Percentiles rank a stretch among this genome's conserved stretches.
These are phyloP conservation scores for Struthidea cinerea DNA, from an alignment of 2,113 vertebrate species.

Conservation along the genomic window DNA sequence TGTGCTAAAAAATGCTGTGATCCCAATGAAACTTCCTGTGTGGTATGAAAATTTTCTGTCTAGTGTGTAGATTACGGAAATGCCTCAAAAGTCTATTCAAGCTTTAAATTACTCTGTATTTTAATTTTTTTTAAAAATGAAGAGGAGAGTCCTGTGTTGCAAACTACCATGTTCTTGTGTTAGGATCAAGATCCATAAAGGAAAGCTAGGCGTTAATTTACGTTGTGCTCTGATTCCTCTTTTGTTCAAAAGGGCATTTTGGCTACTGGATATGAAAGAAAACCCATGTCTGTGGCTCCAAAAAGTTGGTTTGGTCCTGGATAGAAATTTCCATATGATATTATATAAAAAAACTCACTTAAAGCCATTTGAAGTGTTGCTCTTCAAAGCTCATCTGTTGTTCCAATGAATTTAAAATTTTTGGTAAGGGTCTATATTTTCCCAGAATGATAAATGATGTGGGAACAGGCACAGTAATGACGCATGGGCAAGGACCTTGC, in stretches of 20 bases:
- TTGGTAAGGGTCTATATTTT: not conserved
- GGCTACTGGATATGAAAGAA: not conserved
- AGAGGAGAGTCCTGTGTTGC: not conserved
- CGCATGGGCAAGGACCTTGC: no score
- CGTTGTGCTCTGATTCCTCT: not conserved
- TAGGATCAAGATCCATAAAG: not conserved
- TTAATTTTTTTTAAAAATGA: not conserved
- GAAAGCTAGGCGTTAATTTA: not conserved
- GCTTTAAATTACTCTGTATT: not conserved
- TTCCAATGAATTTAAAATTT: not conserved
- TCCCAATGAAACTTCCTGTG: not conserved
- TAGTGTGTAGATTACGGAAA: not conserved
- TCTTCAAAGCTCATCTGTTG: not conserved
- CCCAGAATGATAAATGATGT: not conserved
- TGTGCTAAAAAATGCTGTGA: not conserved
- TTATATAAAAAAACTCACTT: not conserved
- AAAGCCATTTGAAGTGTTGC: not conserved
- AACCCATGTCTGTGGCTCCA: not conserved
- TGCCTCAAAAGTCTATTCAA: not conserved
- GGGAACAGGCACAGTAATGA: no score
- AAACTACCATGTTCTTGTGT: accelerated
- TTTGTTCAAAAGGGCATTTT: not conserved
- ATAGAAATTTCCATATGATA: not conserved
- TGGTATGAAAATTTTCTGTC: not conserved
- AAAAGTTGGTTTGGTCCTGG: not conserved